Evolutionary conservation across 2,888 invertebrate species (phyloP).

Genomic region (Archips crataeganus): DNA sequence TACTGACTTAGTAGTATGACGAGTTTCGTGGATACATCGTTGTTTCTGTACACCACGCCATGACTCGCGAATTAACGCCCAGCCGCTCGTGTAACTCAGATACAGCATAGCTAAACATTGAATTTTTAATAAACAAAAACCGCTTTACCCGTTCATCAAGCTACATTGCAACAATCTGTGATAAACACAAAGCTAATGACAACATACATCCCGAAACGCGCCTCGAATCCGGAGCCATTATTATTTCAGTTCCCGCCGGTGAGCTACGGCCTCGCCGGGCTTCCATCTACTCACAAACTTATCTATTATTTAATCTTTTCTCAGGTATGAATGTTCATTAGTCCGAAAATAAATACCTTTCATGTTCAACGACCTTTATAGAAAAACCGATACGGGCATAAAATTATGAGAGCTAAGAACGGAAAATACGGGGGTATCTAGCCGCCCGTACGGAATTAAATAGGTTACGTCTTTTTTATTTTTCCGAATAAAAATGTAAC

Average conservation of each 20-base stretch:
- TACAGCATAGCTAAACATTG: slow-evolving; percentile 1
- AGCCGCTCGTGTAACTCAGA: background rate
- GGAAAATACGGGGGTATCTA: slow-evolving; percentile 4
- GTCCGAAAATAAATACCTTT: slow-evolving; percentile 69
- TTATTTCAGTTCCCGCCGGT: slow-evolving; percentile 63
- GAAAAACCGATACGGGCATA: slow-evolving; percentile 30
- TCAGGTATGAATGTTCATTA: slow-evolving; percentile 81
- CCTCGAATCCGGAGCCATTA: slow-evolving; percentile 63
- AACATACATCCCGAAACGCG: slow-evolving; percentile 41
- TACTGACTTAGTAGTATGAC: background rate
- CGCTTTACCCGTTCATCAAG: slow-evolving; percentile 15
- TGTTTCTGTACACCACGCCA: background rate
- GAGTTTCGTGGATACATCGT: background rate
- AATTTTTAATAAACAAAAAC: slow-evolving; percentile 29
- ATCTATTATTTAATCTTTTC: slow-evolving; percentile 80
- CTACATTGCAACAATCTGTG: slow-evolving; percentile 27
- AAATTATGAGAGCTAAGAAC: slow-evolving; percentile 7
- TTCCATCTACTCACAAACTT: slow-evolving; percentile 69
- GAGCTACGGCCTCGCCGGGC: slow-evolving; percentile 72
- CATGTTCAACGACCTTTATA: slow-evolving; percentile 65
- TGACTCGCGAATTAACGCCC: background rate
- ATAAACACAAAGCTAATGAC: slow-evolving; percentile 36
- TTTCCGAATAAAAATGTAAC: slow-evolving; percentile 11
- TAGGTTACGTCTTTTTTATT: slow-evolving; percentile 9
- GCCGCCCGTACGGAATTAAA: slow-evolving; percentile 21